phyloP scores from a whole-genome alignment of 1,140 invertebrate species.

The Drosophila mayri region DNA sequence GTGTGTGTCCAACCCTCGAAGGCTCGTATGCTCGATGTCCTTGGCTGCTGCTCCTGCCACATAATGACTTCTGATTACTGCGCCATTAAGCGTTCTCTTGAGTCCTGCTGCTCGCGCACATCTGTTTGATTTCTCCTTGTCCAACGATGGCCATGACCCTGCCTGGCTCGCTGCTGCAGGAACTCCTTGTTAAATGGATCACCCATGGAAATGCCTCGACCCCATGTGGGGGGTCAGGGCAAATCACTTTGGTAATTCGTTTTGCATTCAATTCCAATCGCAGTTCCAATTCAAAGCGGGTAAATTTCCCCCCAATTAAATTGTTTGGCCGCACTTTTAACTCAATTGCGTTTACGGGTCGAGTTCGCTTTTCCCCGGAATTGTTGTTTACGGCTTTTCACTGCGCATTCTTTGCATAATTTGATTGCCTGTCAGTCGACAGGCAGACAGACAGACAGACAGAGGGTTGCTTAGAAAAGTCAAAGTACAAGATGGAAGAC shows the following conservation, averaged over 20 bases:
- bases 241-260: conserved; percentile 76
- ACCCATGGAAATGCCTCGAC: conserved; percentile 11
- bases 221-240: conserved; percentile 27
- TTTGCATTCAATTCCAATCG: conserved; percentile 44
- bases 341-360: conserved; percentile 71
- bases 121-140: conserved; percentile 72
- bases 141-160: conserved; percentile 36
- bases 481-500: conserved; percentile 14
- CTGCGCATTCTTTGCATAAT: conserved; percentile 72
- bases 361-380: conserved; percentile 63
- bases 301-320: conserved; percentile 64
- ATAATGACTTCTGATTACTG: conserved; percentile 82
- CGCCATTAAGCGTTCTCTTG: conserved; percentile 72
- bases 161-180: conserved; percentile 20
- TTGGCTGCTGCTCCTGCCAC: conserved; percentile 63
- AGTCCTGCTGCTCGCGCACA: conserved; percentile 69
- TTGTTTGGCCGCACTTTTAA: conserved; percentile 69
- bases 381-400: conserved; percentile 78
- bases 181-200: conserved; percentile 49
- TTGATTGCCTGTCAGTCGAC: conserved; percentile 60
- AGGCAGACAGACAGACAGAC: background rate
- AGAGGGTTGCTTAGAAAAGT: conserved; percentile 20
- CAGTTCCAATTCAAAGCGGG: conserved; percentile 37
- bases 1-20: conserved; percentile 22
- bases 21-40: conserved; percentile 36